These are phyloP conservation scores for Calameuta idolon DNA, from an alignment of 2,888 invertebrate species.

Conservation along the genomic window DNA sequence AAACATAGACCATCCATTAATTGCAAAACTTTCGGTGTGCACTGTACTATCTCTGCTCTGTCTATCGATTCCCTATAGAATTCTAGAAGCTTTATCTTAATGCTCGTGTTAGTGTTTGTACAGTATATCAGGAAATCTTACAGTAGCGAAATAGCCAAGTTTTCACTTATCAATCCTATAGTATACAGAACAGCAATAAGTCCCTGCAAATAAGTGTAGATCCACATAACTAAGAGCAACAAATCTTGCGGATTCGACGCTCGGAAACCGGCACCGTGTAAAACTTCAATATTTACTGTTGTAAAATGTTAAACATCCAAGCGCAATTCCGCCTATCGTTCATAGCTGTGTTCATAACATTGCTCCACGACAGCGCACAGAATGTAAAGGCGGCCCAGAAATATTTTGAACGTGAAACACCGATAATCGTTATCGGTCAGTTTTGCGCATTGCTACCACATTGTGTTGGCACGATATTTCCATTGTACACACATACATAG, in stretches of 20 bases:
- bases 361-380: background rate
- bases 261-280: background rate
- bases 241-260: background rate
- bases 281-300: constrained; percentile 3
- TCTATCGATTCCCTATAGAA: background rate
- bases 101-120: too few relatives aligned
- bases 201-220: background rate
- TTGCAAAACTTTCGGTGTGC: background rate
- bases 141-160: background rate
- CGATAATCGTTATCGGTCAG: constrained; percentile 34
- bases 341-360: constrained; percentile 16
- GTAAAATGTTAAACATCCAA: constrained; percentile 16
- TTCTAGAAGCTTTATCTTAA: too few relatives aligned
- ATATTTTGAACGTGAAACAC: constrained; percentile 33
- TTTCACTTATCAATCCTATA: background rate
- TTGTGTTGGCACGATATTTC: background rate
- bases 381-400: constrained; percentile 10
- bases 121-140: background rate
- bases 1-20: background rate
- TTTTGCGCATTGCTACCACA: background rate
- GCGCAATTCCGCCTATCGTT: constrained; percentile 23
- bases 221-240: background rate
- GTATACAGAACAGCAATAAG: background rate
- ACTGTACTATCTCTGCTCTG: background rate
- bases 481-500: background rate